phyloP scores from a whole-genome alignment of 2,888 invertebrate species.

The Sinelater perroti region DNA sequence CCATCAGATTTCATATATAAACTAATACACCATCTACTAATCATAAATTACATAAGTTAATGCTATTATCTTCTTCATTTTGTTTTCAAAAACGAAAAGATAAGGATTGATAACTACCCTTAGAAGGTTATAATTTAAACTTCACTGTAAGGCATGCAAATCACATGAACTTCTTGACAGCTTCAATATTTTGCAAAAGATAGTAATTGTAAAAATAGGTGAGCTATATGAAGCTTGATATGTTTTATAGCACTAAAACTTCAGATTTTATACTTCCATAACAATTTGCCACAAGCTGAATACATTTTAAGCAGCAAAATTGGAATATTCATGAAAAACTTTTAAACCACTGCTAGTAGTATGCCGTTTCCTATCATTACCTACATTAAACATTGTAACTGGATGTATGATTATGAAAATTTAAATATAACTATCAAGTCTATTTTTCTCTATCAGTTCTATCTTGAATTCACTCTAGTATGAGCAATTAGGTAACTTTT shows the following conservation, averaged over 20 bases:
- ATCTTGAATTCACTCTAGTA: conserved; percentile 35
- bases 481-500: conserved; percentile 35
- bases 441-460: conserved; percentile 38
- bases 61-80: no score
- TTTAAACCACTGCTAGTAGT: conserved; percentile 13
- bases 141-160: no score
- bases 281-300: conserved; percentile 19
- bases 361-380: conserved; percentile 6
- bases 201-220: no score
- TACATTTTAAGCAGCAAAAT: conserved; percentile 18
- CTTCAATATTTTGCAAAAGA: no score
- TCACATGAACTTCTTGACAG: no score
- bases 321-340: conserved; percentile 19
- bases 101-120: no score
- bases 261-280: conserved; percentile 12
- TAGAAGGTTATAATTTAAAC: no score
- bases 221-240: no score
- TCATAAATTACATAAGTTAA: no score
- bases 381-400: neutral
- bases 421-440: conserved; percentile 32
- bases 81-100: no score
- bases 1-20: no score
- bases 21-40: no score
- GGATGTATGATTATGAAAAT: conserved; percentile 17
- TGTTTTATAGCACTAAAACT: conserved; percentile 17